A percentile compares a stretch with the other conserved stretches of the same genome.
phyloP scores from a whole-genome alignment of 37 sponge, comb jelly and placozoan species.

The Beroe ovata region DNA sequence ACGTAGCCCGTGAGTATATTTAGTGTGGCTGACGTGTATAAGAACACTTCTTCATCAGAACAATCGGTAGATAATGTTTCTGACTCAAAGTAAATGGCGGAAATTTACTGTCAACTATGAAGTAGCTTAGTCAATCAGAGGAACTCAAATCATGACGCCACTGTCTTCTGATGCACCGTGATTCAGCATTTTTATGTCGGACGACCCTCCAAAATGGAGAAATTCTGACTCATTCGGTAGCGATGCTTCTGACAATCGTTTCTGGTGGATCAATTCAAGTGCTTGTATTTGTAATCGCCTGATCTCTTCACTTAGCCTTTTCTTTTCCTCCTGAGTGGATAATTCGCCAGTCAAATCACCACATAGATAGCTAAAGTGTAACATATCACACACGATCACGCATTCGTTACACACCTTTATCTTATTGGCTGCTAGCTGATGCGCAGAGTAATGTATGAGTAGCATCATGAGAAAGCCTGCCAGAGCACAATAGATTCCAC shows the following conservation, averaged over 20 bases:
- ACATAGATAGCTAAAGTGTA: too few relatives aligned
- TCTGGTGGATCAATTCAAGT: background rate
- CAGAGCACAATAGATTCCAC: background rate
- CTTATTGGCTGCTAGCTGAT: background rate
- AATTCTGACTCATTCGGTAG: background rate
- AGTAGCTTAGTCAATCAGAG: too few relatives aligned
- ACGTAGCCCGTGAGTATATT: slow-evolving; percentile 19
- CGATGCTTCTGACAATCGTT: background rate
- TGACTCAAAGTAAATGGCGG: too few relatives aligned
- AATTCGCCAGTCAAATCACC: too few relatives aligned
- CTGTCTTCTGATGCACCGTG: background rate
- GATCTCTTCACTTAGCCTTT: background rate
- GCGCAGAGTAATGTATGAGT: background rate
- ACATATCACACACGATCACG: too few relatives aligned
- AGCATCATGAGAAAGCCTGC: background rate
- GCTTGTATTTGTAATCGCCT: background rate
- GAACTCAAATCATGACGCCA: background rate
- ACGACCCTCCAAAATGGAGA: background rate
- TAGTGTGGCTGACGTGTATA: too few relatives aligned
- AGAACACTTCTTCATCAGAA: too few relatives aligned
- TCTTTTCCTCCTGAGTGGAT: background rate
- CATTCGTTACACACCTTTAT: background rate
- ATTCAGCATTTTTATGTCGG: background rate
- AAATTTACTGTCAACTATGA: too few relatives aligned
- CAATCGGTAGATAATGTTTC: too few relatives aligned